Base-by-base conservation (phyloP, 2,888 invertebrate species). In the Troilus luridus region DNA sequence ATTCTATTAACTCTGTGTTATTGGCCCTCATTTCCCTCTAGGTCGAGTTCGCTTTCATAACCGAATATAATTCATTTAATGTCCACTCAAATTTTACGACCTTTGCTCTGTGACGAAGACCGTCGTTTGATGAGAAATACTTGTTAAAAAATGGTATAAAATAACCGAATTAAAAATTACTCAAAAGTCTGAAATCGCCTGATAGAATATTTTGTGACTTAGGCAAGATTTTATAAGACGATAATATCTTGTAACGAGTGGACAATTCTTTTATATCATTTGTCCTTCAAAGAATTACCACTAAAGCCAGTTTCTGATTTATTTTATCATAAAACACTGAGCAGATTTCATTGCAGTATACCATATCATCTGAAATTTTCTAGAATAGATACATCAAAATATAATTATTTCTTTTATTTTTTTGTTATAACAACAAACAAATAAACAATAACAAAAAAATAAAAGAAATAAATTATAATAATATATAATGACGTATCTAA, bases 1-100 rank as follows among this genome's bases (percentile, higher is more conserved):
- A 77, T 77, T 77, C 72, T 77, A 77, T 77, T 77, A 77, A 14
- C 72, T 77, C 41, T 1, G 24, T 77, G 41, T 77, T 77, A 77
- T 77, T 77, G 72, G 72, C 21, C 27, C 41, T 17, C 14, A 17
- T 77, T 77, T 77, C 72, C 27, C 17, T 19, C 72, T 41, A 77
- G 41, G 24, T 41, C 9, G 72, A 77, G 72, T 77, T 77, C 41
- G 72, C 72, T 77, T 77, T 77, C 72, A 77, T 77, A 77, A 77
- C 72, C 41, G 72, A 9, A 17, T 77, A 77, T 77, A 77, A 77
- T 77, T 77, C 8, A 77, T 77, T 77, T 77, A 27, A 77, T 77
- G 72, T 41, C 17, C 72, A 7, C 72, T 77, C 41, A 77, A 77
- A 77, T 77, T 77, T 77, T 77, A 77, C 8, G 27, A 41, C 19